Conservation (phyloP, 2,888 invertebrate species). For the Oscheius sp. region DNA sequence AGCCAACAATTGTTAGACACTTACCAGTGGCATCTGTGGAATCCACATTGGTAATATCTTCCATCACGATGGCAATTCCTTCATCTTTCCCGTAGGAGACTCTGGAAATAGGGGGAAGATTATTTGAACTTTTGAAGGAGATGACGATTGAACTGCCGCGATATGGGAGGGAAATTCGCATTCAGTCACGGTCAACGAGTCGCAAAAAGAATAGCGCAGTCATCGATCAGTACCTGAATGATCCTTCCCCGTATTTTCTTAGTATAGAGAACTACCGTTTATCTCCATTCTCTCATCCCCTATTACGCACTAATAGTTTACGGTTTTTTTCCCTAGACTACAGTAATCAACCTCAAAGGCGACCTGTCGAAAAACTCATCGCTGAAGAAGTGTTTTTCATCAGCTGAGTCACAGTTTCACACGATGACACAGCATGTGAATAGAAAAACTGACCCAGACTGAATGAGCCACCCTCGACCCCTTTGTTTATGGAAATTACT, state of each 20-base stretch:
- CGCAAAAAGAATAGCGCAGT: conserved; percentile 14
- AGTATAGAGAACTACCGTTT: too few species aligned
- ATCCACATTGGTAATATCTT: conserved; percentile 22
- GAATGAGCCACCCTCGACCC: too few species aligned
- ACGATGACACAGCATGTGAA: neutral
- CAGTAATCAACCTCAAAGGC: neutral
- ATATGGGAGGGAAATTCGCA: conserved; percentile 20
- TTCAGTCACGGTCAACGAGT: conserved; percentile 26
- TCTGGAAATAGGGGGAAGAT: neutral
- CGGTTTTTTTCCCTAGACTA: neutral
- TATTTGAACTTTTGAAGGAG: conserved; percentile 1
- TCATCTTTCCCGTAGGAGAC: conserved; percentile 9
- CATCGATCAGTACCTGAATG: conserved; percentile 13
- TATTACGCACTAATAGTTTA: too few species aligned
- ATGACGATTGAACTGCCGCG: conserved; percentile 7
- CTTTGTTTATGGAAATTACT: too few species aligned
- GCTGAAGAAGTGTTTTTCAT: neutral
- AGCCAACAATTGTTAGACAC: neutral
- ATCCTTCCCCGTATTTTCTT: too few species aligned
- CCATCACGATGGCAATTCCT: conserved; percentile 15
- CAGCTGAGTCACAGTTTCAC: neutral
- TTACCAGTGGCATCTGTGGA: neutral
- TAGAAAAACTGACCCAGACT: too few species aligned
- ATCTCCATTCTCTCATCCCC: neutral
- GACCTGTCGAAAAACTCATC: neutral